Base-by-base conservation (phyloP, 2,113 vertebrate genomes). In the Nerophis ophidion region DNA sequence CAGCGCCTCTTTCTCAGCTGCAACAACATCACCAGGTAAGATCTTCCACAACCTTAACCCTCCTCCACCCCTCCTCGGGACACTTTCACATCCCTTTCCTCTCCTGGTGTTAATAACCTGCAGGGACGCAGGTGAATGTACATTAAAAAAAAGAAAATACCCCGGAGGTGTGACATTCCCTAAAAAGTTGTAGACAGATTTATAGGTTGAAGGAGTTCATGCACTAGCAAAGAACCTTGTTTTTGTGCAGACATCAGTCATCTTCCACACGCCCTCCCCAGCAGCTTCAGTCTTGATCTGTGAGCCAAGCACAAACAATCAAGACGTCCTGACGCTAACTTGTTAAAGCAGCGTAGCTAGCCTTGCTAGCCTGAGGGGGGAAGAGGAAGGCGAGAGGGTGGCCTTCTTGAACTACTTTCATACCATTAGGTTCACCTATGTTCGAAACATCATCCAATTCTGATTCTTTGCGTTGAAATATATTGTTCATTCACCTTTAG, bases 21-120 rank as follows among this genome's bases (percentile, higher is more conserved):
- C 89, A 99, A 98, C 90, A 94, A 89, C 87, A 97, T 99, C 82
- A 91, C 90, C 91, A 93, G 94, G 97, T 99, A 95, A 93, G 93
- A 74, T 71, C 50, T 66, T 10, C 26, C 46, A 54, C 50, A 2
- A 59, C 66, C 84, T 85, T 79, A 84, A 86, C 80, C 80, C 63
- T 62, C 83, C 74, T 64, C 82, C 51, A 59, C 79, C 71, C 4
- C 60, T 65, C 60, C 66, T 69, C 67, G 5, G 72, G 77, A 63
- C 62, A 60, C 51, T 64, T 61, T 70, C 65, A 61, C 16, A 38
- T 72, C 71, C 55, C 63, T 60, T 71, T 71, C 60, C 59, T 63
- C 40, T 44, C 40, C 40, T 44, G 40, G 40, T 44, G 2, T 12
- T 44, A 11, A 11, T 11, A 12, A 6, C 40, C 11, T 44, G 40